These are phyloP conservation scores for Drosophila niveifrons DNA, from an alignment of 2,888 invertebrate species.

Conservation along the genomic window DNA sequence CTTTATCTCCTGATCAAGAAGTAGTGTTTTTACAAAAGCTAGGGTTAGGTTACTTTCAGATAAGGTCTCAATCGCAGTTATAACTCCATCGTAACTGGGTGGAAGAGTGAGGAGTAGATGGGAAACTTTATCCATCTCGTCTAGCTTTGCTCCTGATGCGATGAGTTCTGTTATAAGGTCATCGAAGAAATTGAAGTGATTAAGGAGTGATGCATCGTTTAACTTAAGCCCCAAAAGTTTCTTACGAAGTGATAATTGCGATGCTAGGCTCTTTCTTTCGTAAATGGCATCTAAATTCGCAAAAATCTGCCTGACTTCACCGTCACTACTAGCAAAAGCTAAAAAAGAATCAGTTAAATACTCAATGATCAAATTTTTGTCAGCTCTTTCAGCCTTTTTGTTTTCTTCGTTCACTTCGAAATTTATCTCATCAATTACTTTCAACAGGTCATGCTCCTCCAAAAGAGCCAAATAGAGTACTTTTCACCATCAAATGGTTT, in stretches of 20 bases:
- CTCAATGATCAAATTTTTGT: too few species aligned
- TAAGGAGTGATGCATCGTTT: conserved; percentile 11
- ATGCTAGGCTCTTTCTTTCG: conserved; percentile 5
- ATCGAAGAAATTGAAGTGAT: conserved; percentile 5
- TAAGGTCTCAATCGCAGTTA: too few species aligned
- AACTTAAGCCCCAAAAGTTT: conserved; percentile 1
- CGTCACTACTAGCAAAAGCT: neutral
- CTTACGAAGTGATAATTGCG: conserved; percentile 5
- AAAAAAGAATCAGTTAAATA: conserved; percentile 6
- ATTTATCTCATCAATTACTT: too few species aligned
- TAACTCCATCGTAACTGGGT: too few species aligned
- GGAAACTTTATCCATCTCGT: neutral
- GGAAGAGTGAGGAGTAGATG: too few species aligned
- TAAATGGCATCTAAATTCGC: conserved; percentile 4
- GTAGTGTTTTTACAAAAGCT: too few species aligned
- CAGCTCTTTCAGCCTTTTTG: too few species aligned
- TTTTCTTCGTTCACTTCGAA: too few species aligned
- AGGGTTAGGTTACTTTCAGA: too few species aligned
- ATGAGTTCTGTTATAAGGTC: neutral
- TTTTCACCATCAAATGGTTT: conserved; percentile 5
- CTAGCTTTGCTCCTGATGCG: conserved; percentile 21
- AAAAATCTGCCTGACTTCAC: conserved; percentile 2
- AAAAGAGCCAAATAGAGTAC: conserved; percentile 1
- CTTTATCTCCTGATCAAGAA: too few species aligned
- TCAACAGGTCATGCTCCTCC: neutral